A percentile compares a stretch with the other conserved stretches of the same genome.
Evolutionary conservation across 1,140 invertebrate genomes (phyloP).

Genomic region (Pogonomyrmex californicus): DNA sequence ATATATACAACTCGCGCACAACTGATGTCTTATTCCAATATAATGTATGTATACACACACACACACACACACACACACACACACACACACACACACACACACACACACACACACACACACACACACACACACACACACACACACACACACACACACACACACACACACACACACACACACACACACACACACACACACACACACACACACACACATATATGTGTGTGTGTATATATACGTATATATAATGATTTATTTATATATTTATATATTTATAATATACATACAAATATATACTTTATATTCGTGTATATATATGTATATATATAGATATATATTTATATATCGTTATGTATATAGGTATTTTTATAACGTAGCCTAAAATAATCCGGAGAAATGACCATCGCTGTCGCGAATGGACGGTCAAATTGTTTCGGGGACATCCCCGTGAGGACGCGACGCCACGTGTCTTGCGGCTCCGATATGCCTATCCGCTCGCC

Average conservation of each 20-base stretch:
- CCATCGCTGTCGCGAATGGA: slow-evolving; percentile 83
- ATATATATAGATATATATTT: slow-evolving; percentile 39
- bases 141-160: too few species aligned
- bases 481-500: slow-evolving; percentile 50
- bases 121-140: too few species aligned
- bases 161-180: too few species aligned
- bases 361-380: slow-evolving; percentile 75
- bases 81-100: too few species aligned
- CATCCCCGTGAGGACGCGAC: slow-evolving; percentile 73
- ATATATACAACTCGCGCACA: slow-evolving; percentile 75
- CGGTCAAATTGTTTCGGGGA: slow-evolving; percentile 81
- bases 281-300: slow-evolving; percentile 74
- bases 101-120: too few species aligned
- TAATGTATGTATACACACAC: slow-evolving; percentile 66
- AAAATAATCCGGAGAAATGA: slow-evolving; percentile 78
- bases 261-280: slow-evolving; percentile 58
- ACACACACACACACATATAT: slow-evolving; percentile 58
- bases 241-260: slow-evolving; percentile 57
- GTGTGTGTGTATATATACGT: slow-evolving; percentile 28
- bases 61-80: too few species aligned
- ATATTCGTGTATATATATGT: neutral
- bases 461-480: slow-evolving; percentile 81
- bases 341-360: slow-evolving; percentile 72
- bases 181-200: too few species aligned
- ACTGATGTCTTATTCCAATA: slow-evolving; percentile 73